These are phyloP conservation scores for Oryzias woworae DNA, from an alignment of 2,113 vertebrate genomes.

Conservation along the genomic window DNA sequence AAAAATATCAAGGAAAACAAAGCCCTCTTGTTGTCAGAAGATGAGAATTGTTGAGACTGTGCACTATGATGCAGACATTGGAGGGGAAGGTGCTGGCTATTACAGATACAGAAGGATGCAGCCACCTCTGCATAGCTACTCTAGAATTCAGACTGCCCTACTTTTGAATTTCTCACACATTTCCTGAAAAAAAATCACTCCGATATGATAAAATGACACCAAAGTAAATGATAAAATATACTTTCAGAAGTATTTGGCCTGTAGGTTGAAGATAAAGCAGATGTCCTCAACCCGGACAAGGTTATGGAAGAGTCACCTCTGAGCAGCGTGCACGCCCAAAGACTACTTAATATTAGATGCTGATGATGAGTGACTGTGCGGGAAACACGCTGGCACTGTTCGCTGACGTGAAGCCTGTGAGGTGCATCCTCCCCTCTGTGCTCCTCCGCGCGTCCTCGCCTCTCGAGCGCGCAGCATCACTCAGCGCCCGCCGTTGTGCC, in stretches of 20 bases:
- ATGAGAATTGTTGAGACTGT: no score
- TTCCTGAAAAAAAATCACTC: no score
- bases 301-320: slow-evolving; percentile 23
- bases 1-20: no score
- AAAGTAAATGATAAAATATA: neutral
- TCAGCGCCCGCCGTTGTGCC: slow-evolving; percentile 21
- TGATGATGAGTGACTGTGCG: slow-evolving; percentile 37
- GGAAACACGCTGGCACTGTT: slow-evolving; percentile 32
- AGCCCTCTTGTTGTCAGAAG: no score
- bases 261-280: slow-evolving; percentile 12
- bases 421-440: slow-evolving; percentile 29
- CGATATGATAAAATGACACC: no score
- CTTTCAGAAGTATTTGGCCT: slow-evolving; percentile 4
- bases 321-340: neutral
- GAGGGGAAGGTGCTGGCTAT: no score
- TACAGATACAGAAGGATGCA: no score
- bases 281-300: slow-evolving; percentile 20
- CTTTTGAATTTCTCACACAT: no score
- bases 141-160: no score
- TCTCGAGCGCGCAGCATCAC: slow-evolving; percentile 62
- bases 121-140: no score
- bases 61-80: no score
- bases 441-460: slow-evolving; percentile 24
- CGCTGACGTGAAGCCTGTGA: slow-evolving; percentile 29
- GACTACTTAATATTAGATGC: slow-evolving; percentile 36